Base-by-base conservation (phyloP, 2,797 vertebrate species). In the Malurus splendens region DNA sequence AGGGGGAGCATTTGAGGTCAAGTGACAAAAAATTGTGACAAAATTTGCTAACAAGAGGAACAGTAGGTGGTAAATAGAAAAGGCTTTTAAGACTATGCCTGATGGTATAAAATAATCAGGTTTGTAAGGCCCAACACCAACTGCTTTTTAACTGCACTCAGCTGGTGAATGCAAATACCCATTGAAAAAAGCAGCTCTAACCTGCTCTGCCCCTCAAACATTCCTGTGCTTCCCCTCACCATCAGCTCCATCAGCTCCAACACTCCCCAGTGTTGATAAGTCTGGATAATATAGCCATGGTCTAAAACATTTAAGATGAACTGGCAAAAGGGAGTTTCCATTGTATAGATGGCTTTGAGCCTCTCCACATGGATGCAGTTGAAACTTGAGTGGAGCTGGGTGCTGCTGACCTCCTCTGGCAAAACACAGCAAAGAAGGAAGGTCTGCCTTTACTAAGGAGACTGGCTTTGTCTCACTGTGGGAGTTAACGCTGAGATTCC, bases 341-440 rank as follows among this genome's bases (percentile, higher is more conserved):
- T 18, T 39, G 36, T 16, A 38, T 4, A 4, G 42, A 7, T 68
- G 62, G 5, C 24, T 7, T 14, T 57, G 55, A 4, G 48, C 25
- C 0, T 0, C 36, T 48, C 1, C 6, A 1, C 4, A 0, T 2
- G 32, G 33, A 45, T 52, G 56, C 25, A 12, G 32, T 17, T 0
- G 60, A 39, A 83, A 6, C 44, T 4, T 4, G 9, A 24, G 24
- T 1, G 0, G 30, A 9, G 67, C 71, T 83, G 85, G 30, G 38
- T 60, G 64, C 67, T 92, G 86, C 93, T 94, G 92, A 92, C 80
- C 87, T 89, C 87, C 5, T 73, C 82, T 90, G 89, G 94, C 86
- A 76, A 47, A 80, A 50, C 4, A 23, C 76, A 45, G 74, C 79
- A 80, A 85, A 2, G 0, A 52, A 59, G 41, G 32, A 33, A 59